Evolutionary conservation across 92 coral and sea anemone species (phyloP), one percentile per base, ranked within the genome.

Genomic region (Palythoa grandiflora): DNA sequence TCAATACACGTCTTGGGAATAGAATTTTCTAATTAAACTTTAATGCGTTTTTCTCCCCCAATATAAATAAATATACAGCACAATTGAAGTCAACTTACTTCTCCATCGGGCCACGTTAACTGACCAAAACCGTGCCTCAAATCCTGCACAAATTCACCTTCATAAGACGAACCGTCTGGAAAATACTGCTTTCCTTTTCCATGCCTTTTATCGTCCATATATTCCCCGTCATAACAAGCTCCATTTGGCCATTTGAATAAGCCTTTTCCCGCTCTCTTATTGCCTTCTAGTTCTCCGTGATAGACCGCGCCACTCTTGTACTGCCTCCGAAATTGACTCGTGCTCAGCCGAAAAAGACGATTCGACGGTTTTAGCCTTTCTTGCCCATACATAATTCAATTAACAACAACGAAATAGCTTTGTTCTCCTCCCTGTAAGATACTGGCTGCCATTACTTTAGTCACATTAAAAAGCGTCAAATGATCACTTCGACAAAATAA

Each of bases 201-300:
- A 37, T 97, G 96, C 75, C 99, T 87, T 77, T 84, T 91, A 79
- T 97, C 95, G 73, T 95, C 98, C 12, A 95, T 91, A 80, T 95
- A 97, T 84, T 95, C 95, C 14, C 99, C 99, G 53, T 95, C 94
- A 72, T 97, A 97, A 78, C 98, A 93, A 50, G 98, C 95, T 59
- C 99, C 99, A 78, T 92, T 97, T 10, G 99, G 98, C 99, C 99
- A 97, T 86, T 91, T 92, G 80, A 97, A 97, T 70, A 95, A 78
- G 1, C 99, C 99, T 70, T 83, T 87, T 0, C 99, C 99, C 35
- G 93, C 94, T 68, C 94, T 94, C 89, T 97, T 97, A 28, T 89
- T 91, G 11, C 96, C 98, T 19, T 93, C 96, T 3, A 93, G 89
- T 81, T 92, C 95, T 13, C 98, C 98, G 65, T 93, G 94, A 78